Evolutionary conservation across 2,888 invertebrate genomes (phyloP).

Genomic region (Halictus quadricinctus): DNA sequence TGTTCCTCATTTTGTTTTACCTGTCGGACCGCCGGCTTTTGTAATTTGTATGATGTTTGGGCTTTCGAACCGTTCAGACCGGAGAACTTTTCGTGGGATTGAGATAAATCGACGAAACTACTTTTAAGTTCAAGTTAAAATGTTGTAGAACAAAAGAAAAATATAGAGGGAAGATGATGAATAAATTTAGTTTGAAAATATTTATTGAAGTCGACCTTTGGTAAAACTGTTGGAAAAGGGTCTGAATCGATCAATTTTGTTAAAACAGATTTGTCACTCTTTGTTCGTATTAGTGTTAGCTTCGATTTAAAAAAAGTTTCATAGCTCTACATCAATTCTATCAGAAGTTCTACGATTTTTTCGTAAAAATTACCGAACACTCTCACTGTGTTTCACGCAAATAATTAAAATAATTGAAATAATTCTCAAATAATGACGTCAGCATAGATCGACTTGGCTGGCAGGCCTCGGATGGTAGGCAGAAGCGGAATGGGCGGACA

Average conservation of each 20-base stretch:
- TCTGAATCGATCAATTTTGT: too few relatives aligned
- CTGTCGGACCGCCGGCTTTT: not conserved
- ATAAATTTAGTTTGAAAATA: not conserved
- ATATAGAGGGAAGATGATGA: not conserved
- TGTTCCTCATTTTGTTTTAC: not conserved
- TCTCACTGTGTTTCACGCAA: too few relatives aligned
- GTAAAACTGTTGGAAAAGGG: too few relatives aligned
- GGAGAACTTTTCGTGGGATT: not conserved
- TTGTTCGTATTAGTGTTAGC: too few relatives aligned
- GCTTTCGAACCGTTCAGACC: not conserved
- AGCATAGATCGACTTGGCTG: conserved; percentile 44
- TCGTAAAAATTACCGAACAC: too few relatives aligned
- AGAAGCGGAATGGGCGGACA: conserved; percentile 46
- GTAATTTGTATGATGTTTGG: not conserved
- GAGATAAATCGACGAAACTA: not conserved
- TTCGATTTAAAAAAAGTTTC: too few relatives aligned
- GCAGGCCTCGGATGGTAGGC: conserved; percentile 18
- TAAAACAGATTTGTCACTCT: too few relatives aligned
- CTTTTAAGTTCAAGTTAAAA: not conserved
- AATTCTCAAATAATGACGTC: conserved; percentile 61
- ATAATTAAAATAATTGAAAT: too few relatives aligned
- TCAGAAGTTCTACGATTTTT: too few relatives aligned
- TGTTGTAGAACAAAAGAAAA: not conserved
- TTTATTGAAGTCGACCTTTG: not conserved
- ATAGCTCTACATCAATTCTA: too few relatives aligned